Evolutionary conservation across 2,797 vertebrate genomes (phyloP), one percentile per base, ranked within the genome.

Genomic region (Gymnoscopelus braueri): DNA sequence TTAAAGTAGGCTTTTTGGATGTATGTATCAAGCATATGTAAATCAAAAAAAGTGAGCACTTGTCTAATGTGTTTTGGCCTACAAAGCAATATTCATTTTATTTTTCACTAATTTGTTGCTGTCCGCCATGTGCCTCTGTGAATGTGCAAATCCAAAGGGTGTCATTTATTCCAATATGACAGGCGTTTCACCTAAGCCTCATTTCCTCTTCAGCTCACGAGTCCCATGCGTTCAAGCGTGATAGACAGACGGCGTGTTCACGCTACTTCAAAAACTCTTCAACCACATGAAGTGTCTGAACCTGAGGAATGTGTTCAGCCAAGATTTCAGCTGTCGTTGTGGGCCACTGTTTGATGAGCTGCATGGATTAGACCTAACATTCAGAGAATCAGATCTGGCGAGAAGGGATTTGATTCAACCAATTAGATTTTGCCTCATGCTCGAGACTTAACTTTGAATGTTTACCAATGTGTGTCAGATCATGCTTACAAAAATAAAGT

Each of bases 151-250:
- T 39, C 69, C 65, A 62, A 74, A 55, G 61, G 67, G 60, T 51
- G 32, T 68, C 63, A 26, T 70, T 72, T 68, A 63, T 54, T 53
- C 49, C 0, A 47, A 67, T 47, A 0, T 49, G 54, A 26, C 60
- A 14, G 5, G 69, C 24, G 67, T 70, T 69, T 48, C 44, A 39
- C 49, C 69, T 65, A 60, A 79, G 80, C 73, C 76, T 71, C 64
- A 35, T 49, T 74, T 71, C 67, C 71, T 56, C 52, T 61, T 0
- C 7, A 65, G 56, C 69, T 14, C 19, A 1, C 2, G 6, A 55
- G 54, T 53, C n/a, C 50, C 49, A 60, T 63, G 55, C 65, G 63
- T 14, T 15, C 3, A 4, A 69, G 62, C n/a, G 0, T 69, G 71
- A 71, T 53, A 11, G 67, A 66, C 70, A 57, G 64, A 51, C 12